Conservation (phyloP, 2,888 invertebrate species). For the Lycaena phlaeas region DNA sequence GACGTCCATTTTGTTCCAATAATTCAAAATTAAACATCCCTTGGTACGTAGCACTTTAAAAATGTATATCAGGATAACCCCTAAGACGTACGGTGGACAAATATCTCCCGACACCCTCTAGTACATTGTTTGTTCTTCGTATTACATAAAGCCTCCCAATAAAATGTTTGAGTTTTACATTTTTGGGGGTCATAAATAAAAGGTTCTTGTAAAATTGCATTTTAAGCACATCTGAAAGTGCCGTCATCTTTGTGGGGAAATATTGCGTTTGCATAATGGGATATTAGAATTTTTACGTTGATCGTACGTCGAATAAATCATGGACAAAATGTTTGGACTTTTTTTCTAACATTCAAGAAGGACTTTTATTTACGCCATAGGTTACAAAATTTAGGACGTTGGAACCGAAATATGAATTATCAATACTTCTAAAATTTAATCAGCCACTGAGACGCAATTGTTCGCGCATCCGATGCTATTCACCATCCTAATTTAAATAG, state of each 20-base stretch:
- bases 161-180: constrained; percentile 71
- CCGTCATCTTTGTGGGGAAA: constrained; percentile 45
- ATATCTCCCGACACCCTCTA: constrained; percentile 54
- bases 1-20: background rate
- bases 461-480: too few relatives aligned
- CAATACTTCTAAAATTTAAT: too few relatives aligned
- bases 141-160: constrained; percentile 66
- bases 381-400: too few relatives aligned
- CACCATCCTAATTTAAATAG: too few relatives aligned
- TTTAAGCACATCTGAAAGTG: constrained; percentile 65
- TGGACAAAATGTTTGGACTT: too few relatives aligned
- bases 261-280: constrained; percentile 29
- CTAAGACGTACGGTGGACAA: constrained; percentile 34
- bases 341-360: too few relatives aligned
- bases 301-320: constrained; percentile 22
- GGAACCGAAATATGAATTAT: background rate
- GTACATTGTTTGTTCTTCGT: constrained; percentile 65
- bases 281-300: constrained; percentile 35
- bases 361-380: too few relatives aligned
- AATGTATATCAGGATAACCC: constrained; percentile 36
- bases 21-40: constrained; percentile 1
- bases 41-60: constrained; percentile 24
- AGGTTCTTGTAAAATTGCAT: constrained; percentile 67
- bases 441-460: too few relatives aligned
- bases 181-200: constrained; percentile 67